Evolutionary conservation across 2,888 invertebrate genomes (phyloP).

Genomic region (Mesoligia furuncula): DNA sequence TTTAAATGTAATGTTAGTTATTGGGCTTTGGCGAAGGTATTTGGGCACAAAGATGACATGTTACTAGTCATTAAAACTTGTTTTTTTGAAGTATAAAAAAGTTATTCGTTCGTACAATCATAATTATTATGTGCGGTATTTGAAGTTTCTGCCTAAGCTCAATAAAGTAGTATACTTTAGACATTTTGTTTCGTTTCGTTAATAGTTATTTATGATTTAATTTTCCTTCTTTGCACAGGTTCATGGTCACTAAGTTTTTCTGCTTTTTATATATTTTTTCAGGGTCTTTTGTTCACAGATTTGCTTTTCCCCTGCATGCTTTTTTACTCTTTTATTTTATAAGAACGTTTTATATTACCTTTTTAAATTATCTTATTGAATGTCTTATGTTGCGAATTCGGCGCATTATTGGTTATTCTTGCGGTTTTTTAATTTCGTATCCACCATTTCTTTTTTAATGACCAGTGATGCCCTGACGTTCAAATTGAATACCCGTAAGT

Average conservation of each 20-base stretch:
- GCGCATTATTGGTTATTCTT: not conserved
- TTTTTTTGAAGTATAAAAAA: not conserved
- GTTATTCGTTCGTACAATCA: not conserved
- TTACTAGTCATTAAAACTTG: not conserved
- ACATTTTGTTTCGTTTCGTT: not conserved
- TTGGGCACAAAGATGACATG: not conserved
- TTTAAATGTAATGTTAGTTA: slow-evolving; percentile 1
- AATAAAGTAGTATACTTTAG: not conserved
- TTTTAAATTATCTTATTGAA: not conserved
- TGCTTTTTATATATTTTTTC: slow-evolving; percentile 38
- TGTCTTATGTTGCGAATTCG: not conserved
- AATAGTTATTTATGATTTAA: slow-evolving; percentile 26
- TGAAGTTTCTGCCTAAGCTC: slow-evolving; percentile 4
- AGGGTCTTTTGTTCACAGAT: slow-evolving; percentile 52
- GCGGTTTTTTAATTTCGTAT: not conserved
- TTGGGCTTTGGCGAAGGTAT: slow-evolving; percentile 20
- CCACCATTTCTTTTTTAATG: too few species aligned
- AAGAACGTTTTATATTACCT: not conserved
- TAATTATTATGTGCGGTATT: not conserved
- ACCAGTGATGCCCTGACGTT: not conserved
- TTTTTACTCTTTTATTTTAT: slow-evolving; percentile 30
- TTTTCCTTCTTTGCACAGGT: slow-evolving; percentile 37
- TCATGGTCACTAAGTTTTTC: slow-evolving; percentile 40
- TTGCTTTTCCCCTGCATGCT: slow-evolving; percentile 46
- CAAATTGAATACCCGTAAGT: not conserved